Base-by-base conservation (phyloP, 2,113 vertebrate species). In the Phocoena phocoena region DNA sequence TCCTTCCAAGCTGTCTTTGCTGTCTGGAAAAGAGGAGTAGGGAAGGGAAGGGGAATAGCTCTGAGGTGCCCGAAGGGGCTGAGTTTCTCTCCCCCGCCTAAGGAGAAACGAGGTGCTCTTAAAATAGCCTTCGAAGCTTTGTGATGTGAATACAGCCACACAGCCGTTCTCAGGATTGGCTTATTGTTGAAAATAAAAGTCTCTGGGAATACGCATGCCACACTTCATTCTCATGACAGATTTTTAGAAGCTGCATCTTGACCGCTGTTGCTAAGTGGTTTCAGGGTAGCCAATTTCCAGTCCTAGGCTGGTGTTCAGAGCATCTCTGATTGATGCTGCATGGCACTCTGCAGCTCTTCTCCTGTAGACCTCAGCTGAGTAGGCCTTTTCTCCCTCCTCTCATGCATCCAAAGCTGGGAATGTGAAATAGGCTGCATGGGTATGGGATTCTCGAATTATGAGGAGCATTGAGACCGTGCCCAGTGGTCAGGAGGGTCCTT, bases 181-280 rank as follows among this genome's bases (percentile, higher is more conserved):
- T 77, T n/a, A 7, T 28, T 79, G 53, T 60, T 41, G 90, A 93
- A 81, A 88, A 84, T 60, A 53, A 73, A 90, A 89, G 58, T 73
- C 82, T 65, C 94, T 62, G 87, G 63, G 65, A 76, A 18, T 92
- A 74, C 73, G 67, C 68, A 76, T 6, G 9, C 58, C 17, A 0
- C 0, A 44, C 26, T 36, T 96, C 47, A 65, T 50, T 60, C 71
- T 10, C 93, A 41, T 33, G n/a, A 83, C 97, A 0, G 38, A 55
- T 93, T 73, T 26, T 26, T 62, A 62, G n/a, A 10, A 33, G 47
- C 53, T 33, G 47, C 41, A 44, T 47, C 38, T 33, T 20, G 84
- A 90, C 63, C 93, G n/a, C 41, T 83, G 1, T 81, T 93, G 91
- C 74, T 41, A 50, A 94, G 95, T 65, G 65, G 63, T 84, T 81